Percentiles rank a stretch among this genome's conserved stretches.
Evolutionary conservation across 2,888 invertebrate species (phyloP).

Genomic region (Tridacna gigas): DNA sequence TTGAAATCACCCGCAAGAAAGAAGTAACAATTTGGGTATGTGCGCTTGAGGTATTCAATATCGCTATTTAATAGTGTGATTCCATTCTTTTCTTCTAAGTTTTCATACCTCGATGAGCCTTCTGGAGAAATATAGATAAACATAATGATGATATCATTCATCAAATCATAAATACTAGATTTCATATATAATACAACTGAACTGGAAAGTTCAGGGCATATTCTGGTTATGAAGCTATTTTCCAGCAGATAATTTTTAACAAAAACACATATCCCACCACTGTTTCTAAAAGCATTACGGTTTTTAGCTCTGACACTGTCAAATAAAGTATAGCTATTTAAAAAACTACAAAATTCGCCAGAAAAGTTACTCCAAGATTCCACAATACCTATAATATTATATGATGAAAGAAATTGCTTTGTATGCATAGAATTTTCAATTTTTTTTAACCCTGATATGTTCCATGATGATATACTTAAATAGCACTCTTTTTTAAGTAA

Average conservation of each 20-base stretch:
- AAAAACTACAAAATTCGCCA: neutral
- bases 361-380: neutral
- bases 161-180: neutral
- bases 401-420: neutral
- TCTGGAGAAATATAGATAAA: neutral
- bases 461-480: neutral
- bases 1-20: neutral
- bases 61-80: neutral
- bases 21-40: neutral
- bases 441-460: neutral
- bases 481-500: too few relatives aligned
- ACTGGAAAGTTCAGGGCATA: neutral
- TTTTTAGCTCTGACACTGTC: neutral
- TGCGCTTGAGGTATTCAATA: neutral
- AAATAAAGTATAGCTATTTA: neutral
- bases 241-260: neutral
- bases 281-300: neutral
- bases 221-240: neutral
- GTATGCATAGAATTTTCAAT: neutral
- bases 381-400: neutral
- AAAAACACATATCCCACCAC: slow-evolving; percentile 1
- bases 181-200: neutral
- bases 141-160: neutral
- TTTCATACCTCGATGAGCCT: neutral
- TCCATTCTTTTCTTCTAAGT: neutral